These are phyloP conservation scores for Cepaea hortensis DNA, from an alignment of 2,888 invertebrate species.

Conservation along the genomic window DNA sequence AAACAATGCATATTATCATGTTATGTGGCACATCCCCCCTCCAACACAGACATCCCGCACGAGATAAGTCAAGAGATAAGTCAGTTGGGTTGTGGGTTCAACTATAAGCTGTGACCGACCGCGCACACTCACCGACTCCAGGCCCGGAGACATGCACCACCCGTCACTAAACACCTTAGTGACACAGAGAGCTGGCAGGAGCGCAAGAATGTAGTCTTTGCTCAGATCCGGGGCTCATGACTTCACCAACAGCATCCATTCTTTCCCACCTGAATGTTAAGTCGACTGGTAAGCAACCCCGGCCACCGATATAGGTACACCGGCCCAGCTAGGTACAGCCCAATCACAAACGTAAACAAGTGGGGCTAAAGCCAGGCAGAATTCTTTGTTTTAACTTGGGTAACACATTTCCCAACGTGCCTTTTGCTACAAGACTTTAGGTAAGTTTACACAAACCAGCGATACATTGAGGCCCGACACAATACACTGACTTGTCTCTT, in stretches of 20 bases:
- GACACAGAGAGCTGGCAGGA: neutral
- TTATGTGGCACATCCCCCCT: too few relatives aligned
- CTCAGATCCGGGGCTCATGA: slow-evolving; percentile 5
- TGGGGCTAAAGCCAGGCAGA: neutral
- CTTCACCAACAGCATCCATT: neutral
- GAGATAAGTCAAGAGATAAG: too few relatives aligned
- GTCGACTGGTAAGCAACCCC: too few relatives aligned
- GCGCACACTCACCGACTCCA: too few relatives aligned
- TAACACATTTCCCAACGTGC: slow-evolving; percentile 14
- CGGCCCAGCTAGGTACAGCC: neutral
- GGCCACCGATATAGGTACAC: too few relatives aligned
- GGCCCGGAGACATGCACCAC: neutral
- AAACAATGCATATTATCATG: too few relatives aligned
- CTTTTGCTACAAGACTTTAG: neutral
- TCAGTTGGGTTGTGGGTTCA: too few relatives aligned
- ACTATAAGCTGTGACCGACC: too few relatives aligned
- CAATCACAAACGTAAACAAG: slow-evolving; percentile 9
- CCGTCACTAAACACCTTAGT: slow-evolving; percentile 29
- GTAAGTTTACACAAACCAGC: neutral
- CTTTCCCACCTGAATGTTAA: neutral
- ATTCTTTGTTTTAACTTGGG: slow-evolving; percentile 15
- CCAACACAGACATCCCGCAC: too few relatives aligned
- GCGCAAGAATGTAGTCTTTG: slow-evolving; percentile 11
- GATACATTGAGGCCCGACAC: neutral
- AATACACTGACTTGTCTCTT: too few relatives aligned